Evolutionary conservation across 2,113 vertebrate genomes (phyloP).

Genomic region (Pedionomus torquatus): DNA sequence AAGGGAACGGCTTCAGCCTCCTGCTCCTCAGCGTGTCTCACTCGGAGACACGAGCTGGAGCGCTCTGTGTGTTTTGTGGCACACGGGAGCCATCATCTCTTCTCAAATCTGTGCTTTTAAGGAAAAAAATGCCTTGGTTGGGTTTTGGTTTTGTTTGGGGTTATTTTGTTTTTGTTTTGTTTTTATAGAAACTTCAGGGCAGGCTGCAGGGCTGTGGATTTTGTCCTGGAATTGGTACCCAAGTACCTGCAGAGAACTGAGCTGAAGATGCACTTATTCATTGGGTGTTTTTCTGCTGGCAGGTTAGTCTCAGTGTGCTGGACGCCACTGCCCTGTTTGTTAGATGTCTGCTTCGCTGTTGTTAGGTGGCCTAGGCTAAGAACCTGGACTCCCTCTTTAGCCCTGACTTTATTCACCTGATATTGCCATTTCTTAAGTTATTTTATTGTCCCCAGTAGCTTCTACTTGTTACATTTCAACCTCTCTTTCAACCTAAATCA

Average conservation of each 20-base stretch:
- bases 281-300: background rate
- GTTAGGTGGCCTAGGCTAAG: background rate
- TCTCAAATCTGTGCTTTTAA: background rate
- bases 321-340: background rate
- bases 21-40: background rate
- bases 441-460: background rate
- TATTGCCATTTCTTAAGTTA: background rate
- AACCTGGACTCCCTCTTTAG: background rate
- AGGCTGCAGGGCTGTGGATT: background rate
- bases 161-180: background rate
- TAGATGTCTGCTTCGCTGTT: background rate
- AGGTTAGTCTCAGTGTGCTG: background rate
- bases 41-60: too few species aligned
- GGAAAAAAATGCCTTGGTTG: background rate
- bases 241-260: background rate
- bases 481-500: slow-evolving; percentile 43
- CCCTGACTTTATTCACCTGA: background rate
- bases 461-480: background rate
- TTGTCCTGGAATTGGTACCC: background rate
- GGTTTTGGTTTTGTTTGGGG: background rate
- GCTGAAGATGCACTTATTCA: background rate
- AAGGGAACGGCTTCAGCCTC: background rate
- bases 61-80: background rate
- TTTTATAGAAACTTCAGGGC: background rate
- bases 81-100: background rate